Percentiles rank a stretch among this genome's conserved stretches.
Evolutionary conservation across 1,140 invertebrate species (phyloP).

Genomic region (Drosophila sulfurigaster): DNA sequence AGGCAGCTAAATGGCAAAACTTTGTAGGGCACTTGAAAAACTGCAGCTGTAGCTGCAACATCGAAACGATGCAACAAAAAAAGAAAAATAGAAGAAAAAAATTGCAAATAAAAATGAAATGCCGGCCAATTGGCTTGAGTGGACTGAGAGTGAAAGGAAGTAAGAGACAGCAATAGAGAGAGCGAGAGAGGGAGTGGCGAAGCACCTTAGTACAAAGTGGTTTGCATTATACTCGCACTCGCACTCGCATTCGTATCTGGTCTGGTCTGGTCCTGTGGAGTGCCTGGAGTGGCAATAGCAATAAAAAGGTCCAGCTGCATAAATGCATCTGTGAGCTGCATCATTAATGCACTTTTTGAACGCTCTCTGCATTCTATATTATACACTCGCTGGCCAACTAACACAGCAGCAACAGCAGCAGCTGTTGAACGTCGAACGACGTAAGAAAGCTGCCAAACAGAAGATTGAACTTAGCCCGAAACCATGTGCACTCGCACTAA

Average conservation of each 20-base stretch:
- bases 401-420: background rate
- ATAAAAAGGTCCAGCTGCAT: conserved; percentile 35
- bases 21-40: conserved; percentile 19
- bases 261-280: background rate
- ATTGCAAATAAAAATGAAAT: conserved; percentile 9
- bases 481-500: background rate
- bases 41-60: conserved; percentile 12
- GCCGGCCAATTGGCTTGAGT: conserved; percentile 33
- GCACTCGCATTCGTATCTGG: conserved; percentile 2
- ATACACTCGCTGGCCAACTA: no score
- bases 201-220: conserved; percentile 36
- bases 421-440: background rate
- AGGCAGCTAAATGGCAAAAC: conserved; percentile 24
- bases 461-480: background rate
- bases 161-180: background rate
- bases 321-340: conserved; percentile 49
- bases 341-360: conserved; percentile 14
- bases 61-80: background rate
- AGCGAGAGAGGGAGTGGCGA: background rate
- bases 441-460: background rate
- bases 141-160: conserved; percentile 13
- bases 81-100: background rate
- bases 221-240: conserved; percentile 21
- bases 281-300: background rate
- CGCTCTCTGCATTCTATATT: background rate